These are phyloP conservation scores for Junco hyemalis DNA, from an alignment of 2,113 vertebrate species.

Conservation along the genomic window DNA sequence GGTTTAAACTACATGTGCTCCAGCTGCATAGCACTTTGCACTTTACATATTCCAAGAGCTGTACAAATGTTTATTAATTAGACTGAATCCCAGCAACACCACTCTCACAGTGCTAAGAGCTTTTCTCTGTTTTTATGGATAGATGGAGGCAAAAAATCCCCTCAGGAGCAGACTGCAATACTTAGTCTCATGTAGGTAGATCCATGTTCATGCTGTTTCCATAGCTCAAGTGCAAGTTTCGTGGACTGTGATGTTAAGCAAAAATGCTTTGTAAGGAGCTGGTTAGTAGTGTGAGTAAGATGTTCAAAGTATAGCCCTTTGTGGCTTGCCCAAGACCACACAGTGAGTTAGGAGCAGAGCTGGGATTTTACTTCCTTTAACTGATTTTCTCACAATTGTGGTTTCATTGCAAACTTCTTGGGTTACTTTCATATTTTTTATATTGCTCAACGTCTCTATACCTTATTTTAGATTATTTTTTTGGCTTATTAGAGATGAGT, in stretches of 20 bases:
- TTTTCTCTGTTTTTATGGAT: not conserved
- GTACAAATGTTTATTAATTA: conserved; percentile 21
- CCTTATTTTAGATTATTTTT: not conserved
- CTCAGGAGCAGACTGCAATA: not conserved
- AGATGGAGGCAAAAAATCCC: not conserved
- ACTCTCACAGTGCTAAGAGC: not conserved
- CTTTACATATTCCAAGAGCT: not conserved
- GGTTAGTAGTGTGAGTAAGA: conserved; percentile 15
- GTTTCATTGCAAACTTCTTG: conserved; percentile 12
- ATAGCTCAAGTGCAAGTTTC: not conserved
- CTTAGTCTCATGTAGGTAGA: not conserved
- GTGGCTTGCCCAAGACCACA: not conserved
- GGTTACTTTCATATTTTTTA: not conserved
- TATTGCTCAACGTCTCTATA: not conserved
- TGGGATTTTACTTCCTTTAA: conserved; percentile 34
- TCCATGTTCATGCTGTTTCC: not conserved
- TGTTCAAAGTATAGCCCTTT: conserved; percentile 32
- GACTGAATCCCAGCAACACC: not conserved
- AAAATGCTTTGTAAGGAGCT: conserved; percentile 24
- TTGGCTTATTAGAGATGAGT: not conserved
- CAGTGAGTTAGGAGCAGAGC: conserved; percentile 6
- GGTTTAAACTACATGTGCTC: not conserved
- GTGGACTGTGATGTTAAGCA: not conserved
- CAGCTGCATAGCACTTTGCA: not conserved
- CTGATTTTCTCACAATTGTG: conserved; percentile 45